Evolutionary conservation across 2,888 invertebrate species (phyloP).

Genomic region (Cyaniris semiargus): DNA sequence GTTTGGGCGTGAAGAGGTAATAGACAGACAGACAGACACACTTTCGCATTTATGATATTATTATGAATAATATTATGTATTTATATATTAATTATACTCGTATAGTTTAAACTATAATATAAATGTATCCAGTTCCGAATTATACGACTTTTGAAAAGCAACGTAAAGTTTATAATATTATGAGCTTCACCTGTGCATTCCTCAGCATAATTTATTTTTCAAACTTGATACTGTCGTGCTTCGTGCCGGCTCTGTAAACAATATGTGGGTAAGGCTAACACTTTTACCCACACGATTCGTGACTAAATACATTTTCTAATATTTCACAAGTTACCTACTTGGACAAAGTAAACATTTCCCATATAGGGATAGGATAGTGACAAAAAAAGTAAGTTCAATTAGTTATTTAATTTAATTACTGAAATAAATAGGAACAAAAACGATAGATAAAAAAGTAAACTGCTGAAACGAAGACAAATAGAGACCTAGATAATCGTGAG

Average conservation of each 20-base stretch:
- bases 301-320: slow-evolving; percentile 15
- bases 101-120: no score
- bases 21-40: no score
- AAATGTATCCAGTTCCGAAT: no score
- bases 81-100: no score
- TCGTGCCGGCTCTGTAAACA: slow-evolving; percentile 24
- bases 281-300: not conserved
- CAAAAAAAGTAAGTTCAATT: not conserved
- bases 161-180: not conserved
- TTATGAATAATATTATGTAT: no score
- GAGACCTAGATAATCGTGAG: no score
- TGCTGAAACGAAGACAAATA: no score
- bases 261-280: slow-evolving; percentile 8
- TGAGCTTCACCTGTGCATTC: not conserved
- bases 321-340: slow-evolving; percentile 1
- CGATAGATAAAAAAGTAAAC: no score
- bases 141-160: not conserved
- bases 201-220: not conserved
- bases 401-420: no score
- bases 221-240: not conserved
- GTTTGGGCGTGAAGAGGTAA: no score
- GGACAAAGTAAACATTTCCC: not conserved
- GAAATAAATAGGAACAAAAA: no score
- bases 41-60: no score
- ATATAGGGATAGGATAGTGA: not conserved